Conservation (phyloP, 1,140 invertebrate species). For the Vollenhovia emeryi region DNA sequence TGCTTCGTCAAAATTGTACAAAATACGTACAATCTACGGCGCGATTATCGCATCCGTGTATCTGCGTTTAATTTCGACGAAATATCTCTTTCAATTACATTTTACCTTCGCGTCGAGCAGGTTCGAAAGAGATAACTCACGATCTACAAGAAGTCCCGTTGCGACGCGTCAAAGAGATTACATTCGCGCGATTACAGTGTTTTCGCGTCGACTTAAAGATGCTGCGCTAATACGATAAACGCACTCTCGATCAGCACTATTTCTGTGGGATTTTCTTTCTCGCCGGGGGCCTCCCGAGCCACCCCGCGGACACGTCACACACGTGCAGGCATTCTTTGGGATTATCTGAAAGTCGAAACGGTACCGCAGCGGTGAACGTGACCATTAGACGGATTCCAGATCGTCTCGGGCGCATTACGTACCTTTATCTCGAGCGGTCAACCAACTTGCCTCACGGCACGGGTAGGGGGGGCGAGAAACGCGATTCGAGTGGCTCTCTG, state of each 20-base stretch:
- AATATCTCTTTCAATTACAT: not conserved
- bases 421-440: constrained; percentile 77
- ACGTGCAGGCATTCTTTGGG: constrained; percentile 63
- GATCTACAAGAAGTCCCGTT: not conserved
- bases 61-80: not conserved
- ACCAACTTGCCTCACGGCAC: constrained; percentile 72
- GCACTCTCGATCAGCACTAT: constrained; percentile 2
- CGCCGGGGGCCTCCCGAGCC: not conserved
- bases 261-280: constrained; percentile 28
- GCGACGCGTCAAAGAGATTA: not conserved
- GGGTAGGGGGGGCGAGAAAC: constrained; percentile 48
- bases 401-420: constrained; percentile 66
- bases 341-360: constrained; percentile 75
- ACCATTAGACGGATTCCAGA: constrained; percentile 78
- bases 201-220: not conserved
- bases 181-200: not conserved
- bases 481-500: constrained; percentile 57
- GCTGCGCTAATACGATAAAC: not conserved
- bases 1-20: not conserved
- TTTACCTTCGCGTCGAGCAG: not conserved
- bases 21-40: not conserved
- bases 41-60: not conserved
- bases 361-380: constrained; percentile 76
- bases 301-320: constrained; percentile 44
- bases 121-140: not conserved